A percentile compares a stretch with the other conserved stretches of the same genome.
Conservation (phyloP, 2,797 vertebrate species). For the Nasua narica region DNA sequence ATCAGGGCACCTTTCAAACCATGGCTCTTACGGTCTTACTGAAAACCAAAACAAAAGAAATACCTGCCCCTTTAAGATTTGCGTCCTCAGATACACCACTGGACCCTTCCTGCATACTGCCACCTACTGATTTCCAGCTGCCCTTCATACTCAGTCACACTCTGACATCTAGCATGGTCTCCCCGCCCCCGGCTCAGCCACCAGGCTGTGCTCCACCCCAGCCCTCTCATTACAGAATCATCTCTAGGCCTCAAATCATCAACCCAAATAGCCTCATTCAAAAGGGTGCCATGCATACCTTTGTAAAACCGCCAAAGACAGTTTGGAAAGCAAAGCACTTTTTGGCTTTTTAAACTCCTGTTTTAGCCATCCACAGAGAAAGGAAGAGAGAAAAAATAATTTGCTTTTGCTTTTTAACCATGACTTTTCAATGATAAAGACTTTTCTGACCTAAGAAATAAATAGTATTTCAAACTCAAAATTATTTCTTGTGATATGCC, state of each 20-base stretch:
- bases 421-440: not conserved
- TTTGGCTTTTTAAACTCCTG: not conserved
- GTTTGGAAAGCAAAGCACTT: not conserved
- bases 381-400: not conserved
- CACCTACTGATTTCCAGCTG: not conserved
- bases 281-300: fast-evolving
- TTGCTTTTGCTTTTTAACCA: not conserved
- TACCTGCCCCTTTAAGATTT: not conserved
- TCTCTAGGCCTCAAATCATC: not conserved
- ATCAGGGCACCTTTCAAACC: not conserved
- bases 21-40: not conserved
- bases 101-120: fast-evolving
- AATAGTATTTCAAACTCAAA: not conserved
- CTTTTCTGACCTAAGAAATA: not conserved
- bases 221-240: not conserved
- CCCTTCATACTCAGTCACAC: not conserved
- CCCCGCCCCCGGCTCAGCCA: not conserved
- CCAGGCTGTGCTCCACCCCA: too few relatives aligned
- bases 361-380: not conserved
- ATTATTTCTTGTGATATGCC: not conserved
- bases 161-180: not conserved
- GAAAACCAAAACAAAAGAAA: not conserved
- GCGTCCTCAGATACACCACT: fast-evolving
- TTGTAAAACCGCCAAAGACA: not conserved
- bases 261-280: fast-evolving